Percentiles rank a stretch among this genome's conserved stretches.
These are phyloP conservation scores for Nysson spinosus DNA, from an alignment of 2,888 invertebrate species.

Conservation along the genomic window DNA sequence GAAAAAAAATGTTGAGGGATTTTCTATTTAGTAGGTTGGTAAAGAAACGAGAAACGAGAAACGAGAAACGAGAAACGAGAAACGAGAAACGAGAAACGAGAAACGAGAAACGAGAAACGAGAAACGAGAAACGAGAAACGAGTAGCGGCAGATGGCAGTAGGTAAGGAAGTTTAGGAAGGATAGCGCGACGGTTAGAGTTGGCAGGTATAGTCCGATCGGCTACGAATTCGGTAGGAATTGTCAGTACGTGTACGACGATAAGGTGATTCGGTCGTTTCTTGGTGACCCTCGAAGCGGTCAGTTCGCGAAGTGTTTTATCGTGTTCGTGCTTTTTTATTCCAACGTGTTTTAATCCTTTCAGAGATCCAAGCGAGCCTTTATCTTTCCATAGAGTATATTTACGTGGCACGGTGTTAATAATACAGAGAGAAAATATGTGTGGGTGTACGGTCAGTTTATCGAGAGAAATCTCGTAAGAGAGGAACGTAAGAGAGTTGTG, in stretches of 20 bases:
- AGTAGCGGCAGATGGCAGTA: slow-evolving; percentile 38
- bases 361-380: neutral
- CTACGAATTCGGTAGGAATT: neutral
- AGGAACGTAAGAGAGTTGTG: neutral
- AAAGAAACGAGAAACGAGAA: too few relatives aligned
- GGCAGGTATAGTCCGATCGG: slow-evolving; percentile 25
- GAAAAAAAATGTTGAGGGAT: too few relatives aligned
- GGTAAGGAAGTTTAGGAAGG: neutral
- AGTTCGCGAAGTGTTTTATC: too few relatives aligned
- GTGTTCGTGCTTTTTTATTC: too few relatives aligned
- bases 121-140: neutral
- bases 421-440: slow-evolving; percentile 1
- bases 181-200: slow-evolving; percentile 9
- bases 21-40: too few relatives aligned
- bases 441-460: neutral
- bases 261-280: slow-evolving; percentile 22
- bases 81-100: too few relatives aligned
- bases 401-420: neutral
- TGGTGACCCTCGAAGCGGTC: slow-evolving; percentile 2
- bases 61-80: too few relatives aligned
- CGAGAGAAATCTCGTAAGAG: neutral
- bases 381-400: neutral
- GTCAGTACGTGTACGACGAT: slow-evolving; percentile 51
- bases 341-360: too few relatives aligned
- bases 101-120: slow-evolving; percentile 8